A percentile compares a stretch with the other conserved stretches of the same genome.
Conservation (phyloP, 2,113 vertebrate species). For the Centropristis striata region DNA sequence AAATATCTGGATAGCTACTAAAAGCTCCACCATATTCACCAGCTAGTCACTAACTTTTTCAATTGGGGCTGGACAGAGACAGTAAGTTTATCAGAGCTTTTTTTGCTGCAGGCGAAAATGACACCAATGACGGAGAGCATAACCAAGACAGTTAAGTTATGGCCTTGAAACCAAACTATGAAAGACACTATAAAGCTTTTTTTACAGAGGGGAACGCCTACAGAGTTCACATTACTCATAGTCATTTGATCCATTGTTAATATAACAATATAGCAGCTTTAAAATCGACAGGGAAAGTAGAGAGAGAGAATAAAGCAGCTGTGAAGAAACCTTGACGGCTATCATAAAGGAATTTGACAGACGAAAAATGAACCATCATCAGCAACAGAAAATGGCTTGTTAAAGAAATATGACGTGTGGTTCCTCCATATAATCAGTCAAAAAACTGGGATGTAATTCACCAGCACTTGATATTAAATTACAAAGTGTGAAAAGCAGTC, state of each 20-base stretch:
- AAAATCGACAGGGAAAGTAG: not conserved
- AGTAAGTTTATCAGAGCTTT: not conserved
- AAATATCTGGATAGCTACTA: too few relatives aligned
- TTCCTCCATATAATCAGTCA: not conserved
- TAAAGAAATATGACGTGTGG: not conserved
- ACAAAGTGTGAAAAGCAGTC: too few relatives aligned
- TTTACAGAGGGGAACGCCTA: not conserved
- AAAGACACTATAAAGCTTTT: not conserved
- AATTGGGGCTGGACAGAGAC: not conserved
- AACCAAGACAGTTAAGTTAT: too few relatives aligned
- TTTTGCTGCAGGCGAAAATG: too few relatives aligned
- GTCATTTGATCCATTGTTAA: not conserved
- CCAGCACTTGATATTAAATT: too few relatives aligned
- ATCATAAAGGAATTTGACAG: not conserved
- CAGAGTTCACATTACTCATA: not conserved
- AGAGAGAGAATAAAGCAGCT: not conserved
- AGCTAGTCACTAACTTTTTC: not conserved
- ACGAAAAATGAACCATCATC: not conserved
- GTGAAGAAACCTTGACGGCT: not conserved
- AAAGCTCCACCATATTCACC: too few relatives aligned
- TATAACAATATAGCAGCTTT: too few relatives aligned
- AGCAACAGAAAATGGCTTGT: not conserved
- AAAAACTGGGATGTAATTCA: not conserved
- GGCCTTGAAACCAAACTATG: not conserved
- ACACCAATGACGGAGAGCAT: too few relatives aligned